phyloP scores from a whole-genome alignment of 2,113 vertebrate species.

The Panthera leo region DNA sequence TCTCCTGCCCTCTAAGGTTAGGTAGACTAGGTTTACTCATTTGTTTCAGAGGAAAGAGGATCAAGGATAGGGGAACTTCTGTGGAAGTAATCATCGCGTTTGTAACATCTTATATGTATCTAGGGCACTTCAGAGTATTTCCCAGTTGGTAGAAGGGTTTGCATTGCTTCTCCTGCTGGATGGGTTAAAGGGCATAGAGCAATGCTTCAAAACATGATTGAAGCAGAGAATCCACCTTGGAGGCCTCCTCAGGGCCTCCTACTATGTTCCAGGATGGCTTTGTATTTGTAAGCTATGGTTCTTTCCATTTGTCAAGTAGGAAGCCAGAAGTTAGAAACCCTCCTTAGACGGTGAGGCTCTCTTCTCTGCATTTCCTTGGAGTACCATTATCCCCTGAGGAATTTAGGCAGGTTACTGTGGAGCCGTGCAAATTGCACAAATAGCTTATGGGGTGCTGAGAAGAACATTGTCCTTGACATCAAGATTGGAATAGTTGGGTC shows the following conservation, averaged over 20 bases:
- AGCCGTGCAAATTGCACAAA: background rate
- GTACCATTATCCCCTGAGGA: background rate
- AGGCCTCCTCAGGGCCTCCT: background rate
- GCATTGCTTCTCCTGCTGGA: background rate
- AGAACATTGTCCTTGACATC: background rate
- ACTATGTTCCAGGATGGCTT: background rate
- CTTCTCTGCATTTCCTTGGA: background rate
- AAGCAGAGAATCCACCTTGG: accelerated
- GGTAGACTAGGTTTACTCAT: background rate
- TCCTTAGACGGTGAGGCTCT: background rate
- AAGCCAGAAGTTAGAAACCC: background rate
- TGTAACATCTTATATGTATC: background rate
- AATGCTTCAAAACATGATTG: background rate
- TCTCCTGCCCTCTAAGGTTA: background rate
- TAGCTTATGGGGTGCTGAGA: background rate
- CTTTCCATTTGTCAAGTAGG: background rate
- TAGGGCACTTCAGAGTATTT: background rate
- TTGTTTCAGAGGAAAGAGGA: background rate
- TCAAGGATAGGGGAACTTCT: background rate
- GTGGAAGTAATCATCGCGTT: background rate
- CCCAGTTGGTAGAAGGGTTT: background rate
- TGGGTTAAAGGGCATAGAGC: no score
- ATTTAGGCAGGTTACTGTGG: background rate
- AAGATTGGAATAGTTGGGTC: background rate
- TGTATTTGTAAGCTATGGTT: background rate